A percentile compares a stretch with the other conserved stretches of the same genome.
phyloP scores from a whole-genome alignment of 1,140 invertebrate genomes.

The Phymastichus coffea region DNA sequence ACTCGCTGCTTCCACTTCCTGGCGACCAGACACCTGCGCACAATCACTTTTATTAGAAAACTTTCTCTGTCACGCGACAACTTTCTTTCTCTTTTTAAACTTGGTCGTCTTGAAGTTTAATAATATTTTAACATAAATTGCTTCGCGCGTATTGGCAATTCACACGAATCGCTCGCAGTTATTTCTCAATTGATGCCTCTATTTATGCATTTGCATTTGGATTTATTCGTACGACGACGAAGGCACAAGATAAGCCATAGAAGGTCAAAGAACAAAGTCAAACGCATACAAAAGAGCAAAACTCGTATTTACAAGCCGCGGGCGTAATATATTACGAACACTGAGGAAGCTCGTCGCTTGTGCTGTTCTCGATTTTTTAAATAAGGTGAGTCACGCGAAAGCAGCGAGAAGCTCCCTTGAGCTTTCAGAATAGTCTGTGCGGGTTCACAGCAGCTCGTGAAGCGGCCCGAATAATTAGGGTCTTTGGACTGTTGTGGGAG shows the following conservation, averaged over 20 bases:
- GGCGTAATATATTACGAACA: too few relatives aligned
- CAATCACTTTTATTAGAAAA: conserved; percentile 16
- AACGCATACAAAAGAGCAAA: not conserved
- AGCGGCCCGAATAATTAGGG: conserved; percentile 31
- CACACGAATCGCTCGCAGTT: too few relatives aligned
- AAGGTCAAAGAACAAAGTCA: not conserved
- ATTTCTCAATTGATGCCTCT: too few relatives aligned
- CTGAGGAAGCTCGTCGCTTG: not conserved
- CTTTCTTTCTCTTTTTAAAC: not conserved
- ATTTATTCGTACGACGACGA: too few relatives aligned
- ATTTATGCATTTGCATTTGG: too few relatives aligned
- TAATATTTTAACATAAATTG: too few relatives aligned
- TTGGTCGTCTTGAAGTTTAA: not conserved
- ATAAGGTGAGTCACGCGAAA: not conserved
- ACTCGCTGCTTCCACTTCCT: conserved; percentile 40
- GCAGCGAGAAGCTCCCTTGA: not conserved
- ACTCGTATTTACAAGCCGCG: not conserved
- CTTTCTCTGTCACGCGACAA: not conserved
- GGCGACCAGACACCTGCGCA: conserved; percentile 57
- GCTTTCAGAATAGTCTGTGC: conserved; percentile 16
- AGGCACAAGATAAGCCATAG: not conserved
- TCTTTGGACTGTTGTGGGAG: conserved; percentile 38
- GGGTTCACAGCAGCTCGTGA: not conserved
- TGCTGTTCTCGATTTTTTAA: conserved; percentile 4
- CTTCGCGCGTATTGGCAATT: too few relatives aligned